phyloP scores from a whole-genome alignment of 2,888 invertebrate genomes.

The Plebejus melissa region DNA sequence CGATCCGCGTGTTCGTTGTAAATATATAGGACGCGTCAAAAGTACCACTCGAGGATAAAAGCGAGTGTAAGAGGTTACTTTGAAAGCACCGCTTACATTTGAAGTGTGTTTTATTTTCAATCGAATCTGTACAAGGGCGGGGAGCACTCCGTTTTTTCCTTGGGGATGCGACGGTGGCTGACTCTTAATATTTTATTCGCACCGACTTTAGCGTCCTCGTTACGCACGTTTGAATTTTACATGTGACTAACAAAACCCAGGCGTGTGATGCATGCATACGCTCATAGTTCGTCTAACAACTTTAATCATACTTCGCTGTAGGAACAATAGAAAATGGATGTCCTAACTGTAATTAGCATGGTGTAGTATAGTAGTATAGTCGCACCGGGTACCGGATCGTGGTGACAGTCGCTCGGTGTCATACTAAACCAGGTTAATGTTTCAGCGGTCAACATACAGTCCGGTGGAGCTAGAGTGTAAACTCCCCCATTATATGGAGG shows the following conservation, averaged over 20 bases:
- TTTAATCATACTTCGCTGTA: background rate
- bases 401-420: constrained; percentile 56
- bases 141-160: background rate
- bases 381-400: constrained; percentile 55
- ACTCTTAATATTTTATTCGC: constrained; percentile 18
- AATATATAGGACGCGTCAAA: constrained; percentile 45
- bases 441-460: constrained; percentile 75
- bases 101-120: constrained; percentile 27
- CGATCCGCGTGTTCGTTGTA: constrained; percentile 53
- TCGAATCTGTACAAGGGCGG: background rate
- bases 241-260: constrained; percentile 34
- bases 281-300: constrained; percentile 18
- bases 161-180: background rate
- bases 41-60: constrained; percentile 35
- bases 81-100: constrained; percentile 32
- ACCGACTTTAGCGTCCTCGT: constrained; percentile 12
- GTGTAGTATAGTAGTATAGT: constrained; percentile 33
- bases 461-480: constrained; percentile 72
- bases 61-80: constrained; percentile 30
- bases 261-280: constrained; percentile 29
- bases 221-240: constrained; percentile 16
- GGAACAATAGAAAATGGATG: background rate
- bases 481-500: constrained; percentile 60
- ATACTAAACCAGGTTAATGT: constrained; percentile 68
- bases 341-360: constrained; percentile 3